Percentiles rank a stretch among this genome's conserved stretches.
Conservation (phyloP, 2,888 invertebrate species). For the Orchesella flavescens region DNA sequence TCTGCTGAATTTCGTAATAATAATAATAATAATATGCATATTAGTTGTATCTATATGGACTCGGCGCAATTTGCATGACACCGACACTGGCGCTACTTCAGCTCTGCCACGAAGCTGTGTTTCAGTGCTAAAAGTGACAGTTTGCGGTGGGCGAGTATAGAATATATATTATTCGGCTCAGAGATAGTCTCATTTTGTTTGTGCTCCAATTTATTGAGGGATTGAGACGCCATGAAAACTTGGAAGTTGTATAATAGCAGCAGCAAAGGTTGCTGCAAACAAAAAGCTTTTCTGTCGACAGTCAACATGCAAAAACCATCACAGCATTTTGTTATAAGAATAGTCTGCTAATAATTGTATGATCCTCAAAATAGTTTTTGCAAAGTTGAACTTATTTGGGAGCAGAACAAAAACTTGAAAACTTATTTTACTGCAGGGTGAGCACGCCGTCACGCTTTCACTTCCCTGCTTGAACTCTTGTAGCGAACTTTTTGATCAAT, state of each 20-base stretch:
- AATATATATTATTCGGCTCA: too few species aligned
- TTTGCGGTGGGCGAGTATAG: too few species aligned
- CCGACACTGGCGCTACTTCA: too few species aligned
- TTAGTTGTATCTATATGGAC: too few species aligned
- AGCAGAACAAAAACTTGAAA: background rate
- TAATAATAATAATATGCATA: too few species aligned
- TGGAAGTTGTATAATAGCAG: background rate
- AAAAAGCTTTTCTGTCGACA: constrained; percentile 12
- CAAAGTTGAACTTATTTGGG: background rate
- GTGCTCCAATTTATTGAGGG: background rate
- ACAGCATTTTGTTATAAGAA: background rate
- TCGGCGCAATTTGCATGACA: too few species aligned
- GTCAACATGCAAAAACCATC: constrained; percentile 13
- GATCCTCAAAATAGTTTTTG: background rate
- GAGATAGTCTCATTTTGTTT: constrained; percentile 10
- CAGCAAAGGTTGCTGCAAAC: background rate
- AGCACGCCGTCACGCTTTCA: constrained; percentile 29
- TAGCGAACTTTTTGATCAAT: constrained; percentile 36
- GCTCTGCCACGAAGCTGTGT: too few species aligned
- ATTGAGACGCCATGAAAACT: constrained; percentile 4
- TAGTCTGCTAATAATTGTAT: background rate
- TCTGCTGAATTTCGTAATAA: too few species aligned
- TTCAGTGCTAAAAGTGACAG: too few species aligned
- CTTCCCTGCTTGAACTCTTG: background rate
- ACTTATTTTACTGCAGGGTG: background rate